Evolutionary conservation across 2,888 invertebrate genomes (phyloP), one percentile per base, ranked within the genome.

Genomic region (Trichopria drosophilae): DNA sequence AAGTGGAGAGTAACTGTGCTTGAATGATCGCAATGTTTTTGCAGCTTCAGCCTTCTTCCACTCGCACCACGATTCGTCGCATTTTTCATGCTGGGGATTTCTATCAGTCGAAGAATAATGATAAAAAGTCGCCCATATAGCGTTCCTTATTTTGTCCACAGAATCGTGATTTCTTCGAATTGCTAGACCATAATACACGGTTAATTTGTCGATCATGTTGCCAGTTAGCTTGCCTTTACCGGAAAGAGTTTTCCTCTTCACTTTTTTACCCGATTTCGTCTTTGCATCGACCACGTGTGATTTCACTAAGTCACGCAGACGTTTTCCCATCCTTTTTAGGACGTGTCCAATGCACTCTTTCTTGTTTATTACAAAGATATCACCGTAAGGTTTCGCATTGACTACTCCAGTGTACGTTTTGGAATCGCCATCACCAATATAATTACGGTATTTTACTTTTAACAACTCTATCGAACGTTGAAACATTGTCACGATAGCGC

Each of bases 121-220:
- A 32, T 41, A 22, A 39, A 34, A 53, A 23, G 55, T 60, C 28
- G 53, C 51, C 60, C 58, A 59, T n/a, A 62, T 54, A 6, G 53
- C 55, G 26, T 53, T 57, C 36, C 45, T 54, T 52, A 57, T 57
- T 24, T 59, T 51, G 22, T 52, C 32, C 6, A 53, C 43, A 13
- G 51, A 59, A 36, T 51, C 28, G 43, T 19, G 37, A 42, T 57
- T 26, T 24, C 54, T 19, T 31, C 51, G 22, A 10, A 54, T 56
- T 18, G 51, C 54, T n/a, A n/a, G n/a, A n/a, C n/a, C n/a, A n/a
- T n/a, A n/a, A n/a, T n/a, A n/a, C n/a, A n/a, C n/a, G n/a, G n/a
- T n/a, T n/a, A n/a, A n/a, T n/a, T n/a, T n/a, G n/a, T n/a, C n/a
- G n/a, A n/a, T n/a, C n/a, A n/a, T n/a, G n/a, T n/a, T n/a, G n/a